A percentile compares a stretch with the other conserved stretches of the same genome.
Conservation (phyloP, 2,113 vertebrate genomes). For the Pelvicachromis taeniatus region DNA sequence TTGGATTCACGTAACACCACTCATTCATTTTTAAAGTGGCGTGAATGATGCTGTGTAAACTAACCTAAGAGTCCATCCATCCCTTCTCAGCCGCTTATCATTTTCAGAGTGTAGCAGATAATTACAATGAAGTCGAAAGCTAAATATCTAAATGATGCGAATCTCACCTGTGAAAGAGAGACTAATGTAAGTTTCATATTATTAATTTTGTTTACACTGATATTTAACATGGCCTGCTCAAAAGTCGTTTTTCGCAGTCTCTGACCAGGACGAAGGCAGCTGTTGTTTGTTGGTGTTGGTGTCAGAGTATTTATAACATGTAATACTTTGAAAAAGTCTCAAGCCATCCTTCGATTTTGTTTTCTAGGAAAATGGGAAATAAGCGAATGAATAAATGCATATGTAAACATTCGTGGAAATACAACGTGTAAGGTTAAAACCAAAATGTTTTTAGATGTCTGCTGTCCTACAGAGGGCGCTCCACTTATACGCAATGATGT, state of each 20-base stretch:
- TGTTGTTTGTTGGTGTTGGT: background rate
- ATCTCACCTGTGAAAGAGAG: background rate
- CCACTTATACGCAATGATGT: rapidly evolving
- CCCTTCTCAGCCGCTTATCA: too few relatives aligned
- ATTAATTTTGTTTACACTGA: background rate
- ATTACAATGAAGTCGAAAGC: background rate
- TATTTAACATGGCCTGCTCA: rapidly evolving
- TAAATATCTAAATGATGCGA: background rate
- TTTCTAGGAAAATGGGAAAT: background rate
- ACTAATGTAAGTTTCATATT: background rate
- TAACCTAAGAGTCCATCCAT: too few relatives aligned
- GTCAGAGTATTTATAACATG: background rate
- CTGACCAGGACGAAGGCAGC: background rate
- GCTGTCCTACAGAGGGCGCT: background rate
- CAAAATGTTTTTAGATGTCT: background rate
- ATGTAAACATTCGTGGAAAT: background rate
- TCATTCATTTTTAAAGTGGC: background rate
- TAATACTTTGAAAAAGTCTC: background rate
- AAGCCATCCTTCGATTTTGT: background rate
- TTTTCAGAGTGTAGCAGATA: background rate
- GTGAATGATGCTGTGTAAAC: background rate
- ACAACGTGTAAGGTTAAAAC: background rate
- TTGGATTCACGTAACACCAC: background rate
- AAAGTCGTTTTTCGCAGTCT: background rate
- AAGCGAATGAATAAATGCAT: background rate